These are phyloP conservation scores for Pelochelys cantorii DNA, from an alignment of 2,797 vertebrate species.

Conservation along the genomic window DNA sequence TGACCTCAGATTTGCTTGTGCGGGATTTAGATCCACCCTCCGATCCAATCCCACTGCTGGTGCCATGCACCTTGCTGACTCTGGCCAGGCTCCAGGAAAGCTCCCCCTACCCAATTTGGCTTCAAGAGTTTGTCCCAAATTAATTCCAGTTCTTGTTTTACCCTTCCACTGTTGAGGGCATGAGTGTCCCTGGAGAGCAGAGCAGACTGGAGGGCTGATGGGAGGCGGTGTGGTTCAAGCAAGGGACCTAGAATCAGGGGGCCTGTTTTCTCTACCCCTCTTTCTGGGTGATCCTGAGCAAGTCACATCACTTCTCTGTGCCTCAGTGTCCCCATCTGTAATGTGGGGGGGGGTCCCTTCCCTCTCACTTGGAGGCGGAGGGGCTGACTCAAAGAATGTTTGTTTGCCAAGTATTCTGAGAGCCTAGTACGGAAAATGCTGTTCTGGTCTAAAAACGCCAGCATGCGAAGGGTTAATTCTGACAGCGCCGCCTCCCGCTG, in stretches of 20 bases:
- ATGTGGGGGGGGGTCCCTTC: rapidly evolving
- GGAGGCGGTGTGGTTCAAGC: not conserved
- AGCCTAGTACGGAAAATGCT: not conserved
- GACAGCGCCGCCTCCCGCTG: too few species aligned
- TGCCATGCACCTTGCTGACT: not conserved
- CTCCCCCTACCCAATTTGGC: rapidly evolving
- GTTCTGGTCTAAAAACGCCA: not conserved
- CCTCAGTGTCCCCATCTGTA: slow-evolving; percentile 15
- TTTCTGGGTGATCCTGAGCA: rapidly evolving
- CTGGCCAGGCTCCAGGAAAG: not conserved
- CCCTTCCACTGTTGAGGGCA: not conserved
- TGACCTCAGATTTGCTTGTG: not conserved
- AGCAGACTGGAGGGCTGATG: not conserved
- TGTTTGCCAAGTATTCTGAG: not conserved
- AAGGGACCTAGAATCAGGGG: not conserved
- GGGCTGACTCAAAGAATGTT: rapidly evolving
- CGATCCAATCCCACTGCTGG: not conserved
- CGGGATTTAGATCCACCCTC: not conserved
- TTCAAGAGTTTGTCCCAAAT: not conserved
- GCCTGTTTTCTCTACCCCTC: not conserved
- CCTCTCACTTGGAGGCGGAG: rapidly evolving
- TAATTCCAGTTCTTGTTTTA: not conserved
- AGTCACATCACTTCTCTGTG: rapidly evolving
- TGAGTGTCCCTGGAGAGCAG: rapidly evolving
- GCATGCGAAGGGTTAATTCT: not conserved